Evolutionary conservation across 2,113 vertebrate genomes (phyloP).

Genomic region (Notiomystis cincta): DNA sequence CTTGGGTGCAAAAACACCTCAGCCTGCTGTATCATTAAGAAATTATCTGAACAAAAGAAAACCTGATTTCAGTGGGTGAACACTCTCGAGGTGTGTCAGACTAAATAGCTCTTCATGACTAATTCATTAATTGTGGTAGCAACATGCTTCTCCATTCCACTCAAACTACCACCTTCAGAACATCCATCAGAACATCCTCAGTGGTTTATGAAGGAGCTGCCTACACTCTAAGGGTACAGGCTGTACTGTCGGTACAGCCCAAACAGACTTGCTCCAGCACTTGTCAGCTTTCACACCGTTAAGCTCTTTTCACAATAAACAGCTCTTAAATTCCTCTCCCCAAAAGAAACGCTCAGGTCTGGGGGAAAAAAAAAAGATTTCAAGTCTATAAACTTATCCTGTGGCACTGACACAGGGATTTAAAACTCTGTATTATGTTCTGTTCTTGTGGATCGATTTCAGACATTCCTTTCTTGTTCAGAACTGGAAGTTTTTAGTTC

Average conservation of each 20-base stretch:
- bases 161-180: not conserved
- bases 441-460: not conserved
- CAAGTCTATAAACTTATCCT: not conserved
- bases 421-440: not conserved
- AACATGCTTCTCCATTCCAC: not conserved
- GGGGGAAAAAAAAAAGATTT: not conserved
- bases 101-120: not conserved
- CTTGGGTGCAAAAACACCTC: not conserved
- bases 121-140: not conserved
- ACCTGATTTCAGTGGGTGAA: not conserved
- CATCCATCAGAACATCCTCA: not conserved
- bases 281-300: not conserved
- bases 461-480: not conserved
- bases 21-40: not conserved
- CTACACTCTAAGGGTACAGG: not conserved
- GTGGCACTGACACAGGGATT: not conserved
- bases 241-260: not conserved
- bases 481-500: not conserved
- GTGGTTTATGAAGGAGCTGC: not conserved
- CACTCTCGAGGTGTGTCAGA: conserved; percentile 7
- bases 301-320: conserved; percentile 11
- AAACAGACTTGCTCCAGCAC: not conserved
- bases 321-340: not conserved
- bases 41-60: not conserved
- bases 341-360: not conserved